A percentile compares a stretch with the other conserved stretches of the same genome.
Evolutionary conservation across 2,797 vertebrate species (phyloP).

Genomic region (Myiothlypis chrysogaster): DNA sequence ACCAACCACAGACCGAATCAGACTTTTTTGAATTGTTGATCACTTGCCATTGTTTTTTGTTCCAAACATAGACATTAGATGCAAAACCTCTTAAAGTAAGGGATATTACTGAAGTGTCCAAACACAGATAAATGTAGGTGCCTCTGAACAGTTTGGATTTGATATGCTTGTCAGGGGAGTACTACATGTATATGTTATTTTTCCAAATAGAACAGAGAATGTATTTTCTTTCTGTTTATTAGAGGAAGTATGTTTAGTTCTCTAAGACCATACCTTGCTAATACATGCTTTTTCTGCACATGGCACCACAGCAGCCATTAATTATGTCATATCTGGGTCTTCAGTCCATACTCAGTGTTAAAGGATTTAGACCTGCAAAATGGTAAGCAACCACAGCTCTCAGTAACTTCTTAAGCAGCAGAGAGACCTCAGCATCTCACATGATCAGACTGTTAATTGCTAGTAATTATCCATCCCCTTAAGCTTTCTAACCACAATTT

Average conservation of each 20-base stretch:
- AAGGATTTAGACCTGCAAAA: not conserved
- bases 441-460: slow-evolving; percentile 4
- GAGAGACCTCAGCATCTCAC: slow-evolving; percentile 1
- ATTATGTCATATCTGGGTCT: not conserved
- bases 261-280: not conserved
- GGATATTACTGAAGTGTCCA: not conserved
- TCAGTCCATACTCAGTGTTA: not conserved
- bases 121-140: not conserved
- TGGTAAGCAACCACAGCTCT: not conserved
- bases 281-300: not conserved
- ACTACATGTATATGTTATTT: not conserved
- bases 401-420: not conserved
- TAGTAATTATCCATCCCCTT: slow-evolving; percentile 18
- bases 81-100: not conserved
- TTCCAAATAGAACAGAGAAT: not conserved
- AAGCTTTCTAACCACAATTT: slow-evolving; percentile 13
- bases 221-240: not conserved
- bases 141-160: not conserved
- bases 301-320: not conserved
- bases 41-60: not conserved
- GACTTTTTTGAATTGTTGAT: not conserved
- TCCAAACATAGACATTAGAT: not conserved
- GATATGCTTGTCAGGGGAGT: not conserved
- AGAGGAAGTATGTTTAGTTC: not conserved
- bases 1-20: not conserved